Evolutionary conservation across 1,140 invertebrate genomes (phyloP), one percentile per base, ranked within the genome.

Genomic region (Heliconius melpomene): DNA sequence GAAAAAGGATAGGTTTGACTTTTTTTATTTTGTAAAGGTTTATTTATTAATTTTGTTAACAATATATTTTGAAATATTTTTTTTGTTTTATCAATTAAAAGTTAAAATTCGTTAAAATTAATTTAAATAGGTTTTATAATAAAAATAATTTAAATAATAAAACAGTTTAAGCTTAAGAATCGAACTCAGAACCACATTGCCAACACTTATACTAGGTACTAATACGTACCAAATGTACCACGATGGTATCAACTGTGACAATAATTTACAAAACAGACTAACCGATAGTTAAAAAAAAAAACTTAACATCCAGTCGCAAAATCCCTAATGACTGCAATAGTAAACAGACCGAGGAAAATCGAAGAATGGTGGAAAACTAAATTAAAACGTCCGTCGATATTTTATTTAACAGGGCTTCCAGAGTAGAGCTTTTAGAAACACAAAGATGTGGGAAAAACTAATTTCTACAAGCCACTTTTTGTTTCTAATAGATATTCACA

Each of bases 331-430:
- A 75, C 54, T 75, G 60, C 78, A 73, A 73, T 75, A 73, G 78
- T 26, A 54, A 36, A 57, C 73, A 79, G 78, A 79, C 73, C 40
- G 52, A 71, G 57, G 72, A 74, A 78, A 79, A 79, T 79, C 78
- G 78, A 66, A 46, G 57, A 23, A 36, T 76, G 57, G 74, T 76
- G 46, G 74, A 79, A 79, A 79, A 57, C 46, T 73, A 73, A 70
- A 79, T 50, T 75, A 66, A 79, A 75, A 74, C 78, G 72, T 52
- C 73, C 73, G 72, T 32, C 20, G 73, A 79, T 79, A 75, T 79
- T 79, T 79, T 74, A 79, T 70, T 38, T 79, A 54, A 46, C 11
- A 79, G 78, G 78, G 78, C 52, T 75, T 73, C 18, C 78, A 66
- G 20, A 5, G 60, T 66, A 1, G 3, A 66, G 11, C n/a, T 66